These are phyloP conservation scores for Hucho hucho DNA, from an alignment of 2,113 vertebrate genomes.

Conservation along the genomic window DNA sequence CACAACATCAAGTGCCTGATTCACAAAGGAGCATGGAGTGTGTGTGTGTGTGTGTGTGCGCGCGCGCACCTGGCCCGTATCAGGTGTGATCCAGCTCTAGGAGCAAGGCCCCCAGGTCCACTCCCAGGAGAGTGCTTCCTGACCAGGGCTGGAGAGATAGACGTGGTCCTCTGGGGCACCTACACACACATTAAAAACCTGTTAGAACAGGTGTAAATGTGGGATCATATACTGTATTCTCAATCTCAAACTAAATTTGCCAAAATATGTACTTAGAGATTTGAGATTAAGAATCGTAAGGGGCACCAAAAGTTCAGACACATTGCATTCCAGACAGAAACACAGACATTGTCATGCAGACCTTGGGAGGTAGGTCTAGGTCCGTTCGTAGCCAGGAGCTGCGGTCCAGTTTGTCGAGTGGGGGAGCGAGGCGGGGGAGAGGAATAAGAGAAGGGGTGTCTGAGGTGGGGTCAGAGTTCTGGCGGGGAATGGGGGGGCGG, in stretches of 20 bases:
- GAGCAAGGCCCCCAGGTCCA: conserved; percentile 81
- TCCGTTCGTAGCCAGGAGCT: conserved; percentile 98
- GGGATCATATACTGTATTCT: no score
- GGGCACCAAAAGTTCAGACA: background rate
- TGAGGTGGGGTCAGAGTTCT: conserved; percentile 98
- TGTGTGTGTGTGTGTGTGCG: conserved; percentile 4
- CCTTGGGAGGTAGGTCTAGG: conserved; percentile 97
- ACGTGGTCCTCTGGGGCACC: conserved; percentile 98
- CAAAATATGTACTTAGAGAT: no score
- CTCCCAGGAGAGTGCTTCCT: conserved; percentile 96
- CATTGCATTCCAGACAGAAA: background rate
- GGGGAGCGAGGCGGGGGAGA: conserved; percentile 83
- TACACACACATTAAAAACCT: conserved; percentile 42
- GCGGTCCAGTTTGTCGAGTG: conserved; percentile 91
- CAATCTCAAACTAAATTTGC: no score
- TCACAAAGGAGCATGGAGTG: background rate
- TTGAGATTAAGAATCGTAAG: no score
- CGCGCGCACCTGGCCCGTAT: conserved; percentile 88
- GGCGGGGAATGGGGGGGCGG: conserved; percentile 94
- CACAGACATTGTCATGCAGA: conserved; percentile 46
- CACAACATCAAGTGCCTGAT: background rate
- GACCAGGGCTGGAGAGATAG: conserved; percentile 94
- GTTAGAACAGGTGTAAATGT: no score
- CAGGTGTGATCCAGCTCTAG: conserved; percentile 86
- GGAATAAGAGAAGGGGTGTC: conserved; percentile 93